phyloP scores from a whole-genome alignment of 2,113 vertebrate species.

The Boulengeromyrus knoepffleri region DNA sequence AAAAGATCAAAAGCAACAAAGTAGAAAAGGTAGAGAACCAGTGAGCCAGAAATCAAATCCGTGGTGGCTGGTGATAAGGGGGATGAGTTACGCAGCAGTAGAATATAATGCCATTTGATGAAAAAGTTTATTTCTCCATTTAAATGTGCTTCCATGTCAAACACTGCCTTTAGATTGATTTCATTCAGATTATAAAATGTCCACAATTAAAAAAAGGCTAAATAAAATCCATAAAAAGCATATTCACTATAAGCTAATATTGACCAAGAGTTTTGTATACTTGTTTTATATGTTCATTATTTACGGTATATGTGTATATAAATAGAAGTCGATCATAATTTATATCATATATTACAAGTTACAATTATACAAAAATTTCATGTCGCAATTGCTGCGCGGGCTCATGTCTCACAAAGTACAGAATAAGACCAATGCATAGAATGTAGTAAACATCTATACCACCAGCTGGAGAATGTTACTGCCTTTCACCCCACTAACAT shows the following conservation, averaged over 20 bases:
- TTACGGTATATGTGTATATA: slow-evolving; percentile 9
- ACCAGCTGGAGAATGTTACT: slow-evolving; percentile 2
- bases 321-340: background rate
- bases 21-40: background rate
- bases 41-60: background rate
- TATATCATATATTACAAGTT: slow-evolving; percentile 18
- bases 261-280: background rate
- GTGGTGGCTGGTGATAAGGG: slow-evolving; percentile 32
- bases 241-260: slow-evolving; percentile 17
- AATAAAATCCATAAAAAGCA: slow-evolving; percentile 13
- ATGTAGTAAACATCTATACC: slow-evolving; percentile 22
- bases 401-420: slow-evolving; percentile 1
- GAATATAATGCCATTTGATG: background rate
- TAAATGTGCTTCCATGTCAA: slow-evolving; percentile 10
- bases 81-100: background rate
- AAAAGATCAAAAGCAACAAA: slow-evolving; percentile 5
- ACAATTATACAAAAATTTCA: slow-evolving; percentile 16
- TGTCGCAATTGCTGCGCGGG: background rate
- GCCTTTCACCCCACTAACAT: background rate
- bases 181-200: slow-evolving; percentile 5
- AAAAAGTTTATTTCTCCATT: background rate
- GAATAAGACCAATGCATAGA: slow-evolving; percentile 19
- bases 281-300: background rate
- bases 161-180: slow-evolving; percentile 11
- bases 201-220: slow-evolving; percentile 4